Evolutionary conservation across 2,797 vertebrate genomes (phyloP).

Genomic region (Danio albolineatus): DNA sequence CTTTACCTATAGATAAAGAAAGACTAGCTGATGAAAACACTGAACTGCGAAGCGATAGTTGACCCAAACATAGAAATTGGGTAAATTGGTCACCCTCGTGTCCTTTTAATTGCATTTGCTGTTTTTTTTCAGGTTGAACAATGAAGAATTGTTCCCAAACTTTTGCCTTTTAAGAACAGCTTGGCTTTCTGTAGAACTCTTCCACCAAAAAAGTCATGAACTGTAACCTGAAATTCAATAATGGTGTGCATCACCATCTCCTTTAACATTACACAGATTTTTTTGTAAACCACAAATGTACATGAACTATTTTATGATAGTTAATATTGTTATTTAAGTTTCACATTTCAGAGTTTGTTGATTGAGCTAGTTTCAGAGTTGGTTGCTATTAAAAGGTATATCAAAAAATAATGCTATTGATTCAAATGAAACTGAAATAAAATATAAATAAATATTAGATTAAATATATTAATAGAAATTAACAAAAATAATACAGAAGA

Average conservation of each 20-base stretch:
- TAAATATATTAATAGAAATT: not conserved
- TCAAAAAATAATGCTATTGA: not conserved
- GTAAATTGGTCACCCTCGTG: not conserved
- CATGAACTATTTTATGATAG: not conserved
- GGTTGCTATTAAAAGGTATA: too few species aligned
- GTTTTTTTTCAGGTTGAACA: not conserved
- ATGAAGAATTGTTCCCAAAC: not conserved
- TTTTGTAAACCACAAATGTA: not conserved
- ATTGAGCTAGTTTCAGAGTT: too few species aligned
- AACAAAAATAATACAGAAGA: not conserved
- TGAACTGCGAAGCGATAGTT: not conserved
- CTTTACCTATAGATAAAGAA: not conserved
- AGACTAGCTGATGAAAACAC: not conserved
- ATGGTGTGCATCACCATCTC: not conserved
- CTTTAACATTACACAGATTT: not conserved
- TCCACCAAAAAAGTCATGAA: not conserved
- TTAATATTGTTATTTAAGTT: not conserved
- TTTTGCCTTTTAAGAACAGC: not conserved
- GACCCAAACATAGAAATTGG: not conserved
- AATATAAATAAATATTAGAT: not conserved
- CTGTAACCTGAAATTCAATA: not conserved
- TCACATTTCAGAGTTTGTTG: too few species aligned
- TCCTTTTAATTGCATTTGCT: not conserved
- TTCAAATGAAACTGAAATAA: not conserved
- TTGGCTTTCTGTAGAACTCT: not conserved